phyloP scores from a whole-genome alignment of 2,888 invertebrate species.

The Thyatira batis region DNA sequence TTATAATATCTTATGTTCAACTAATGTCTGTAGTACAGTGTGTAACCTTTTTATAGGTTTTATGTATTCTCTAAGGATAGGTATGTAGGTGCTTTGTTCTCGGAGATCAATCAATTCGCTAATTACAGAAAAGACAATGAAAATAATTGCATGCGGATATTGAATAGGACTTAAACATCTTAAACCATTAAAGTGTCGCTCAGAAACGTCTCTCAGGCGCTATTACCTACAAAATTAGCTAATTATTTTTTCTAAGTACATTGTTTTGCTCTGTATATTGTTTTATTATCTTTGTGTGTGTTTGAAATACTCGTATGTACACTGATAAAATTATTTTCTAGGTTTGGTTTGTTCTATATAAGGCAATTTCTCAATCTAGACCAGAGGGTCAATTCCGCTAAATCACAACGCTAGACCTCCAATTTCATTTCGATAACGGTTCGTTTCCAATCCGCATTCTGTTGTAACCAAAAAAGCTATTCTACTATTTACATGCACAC shows the following conservation, averaged over 20 bases:
- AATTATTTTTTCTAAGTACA: slow-evolving; percentile 6
- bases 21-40: slow-evolving; percentile 13
- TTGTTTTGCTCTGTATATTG: slow-evolving; percentile 6
- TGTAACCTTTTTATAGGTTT: slow-evolving; percentile 12
- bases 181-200: not conserved
- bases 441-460: no score
- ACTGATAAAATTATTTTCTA: no score
- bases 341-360: no score
- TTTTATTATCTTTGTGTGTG: not conserved
- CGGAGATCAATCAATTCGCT: not conserved
- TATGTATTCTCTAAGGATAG: not conserved
- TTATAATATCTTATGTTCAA: slow-evolving; percentile 3
- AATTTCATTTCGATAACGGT: no score
- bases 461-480: no score
- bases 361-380: no score
- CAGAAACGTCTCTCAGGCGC: not conserved
- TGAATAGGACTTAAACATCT: not conserved
- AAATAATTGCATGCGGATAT: not conserved
- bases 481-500: no score
- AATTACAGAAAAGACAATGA: not conserved
- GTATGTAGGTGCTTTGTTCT: no score
- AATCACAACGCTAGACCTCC: no score
- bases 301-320: no score
- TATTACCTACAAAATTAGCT: slow-evolving; percentile 5
- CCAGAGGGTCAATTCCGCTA: no score